Percentiles rank a stretch among this genome's conserved stretches.
phyloP scores from a whole-genome alignment of 2,797 vertebrate genomes.

The Sebastes miniatus region DNA sequence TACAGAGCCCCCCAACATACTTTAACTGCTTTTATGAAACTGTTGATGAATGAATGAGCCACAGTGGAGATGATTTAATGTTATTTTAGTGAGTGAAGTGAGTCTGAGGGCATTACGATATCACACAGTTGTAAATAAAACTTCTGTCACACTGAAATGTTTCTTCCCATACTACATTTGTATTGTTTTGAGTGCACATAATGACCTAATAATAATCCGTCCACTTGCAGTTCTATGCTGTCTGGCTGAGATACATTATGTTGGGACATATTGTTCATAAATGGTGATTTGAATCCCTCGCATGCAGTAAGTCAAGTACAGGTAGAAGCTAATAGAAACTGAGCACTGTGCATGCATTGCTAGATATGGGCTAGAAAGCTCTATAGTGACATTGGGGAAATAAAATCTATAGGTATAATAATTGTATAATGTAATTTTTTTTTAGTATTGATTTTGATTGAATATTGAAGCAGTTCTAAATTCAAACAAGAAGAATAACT shows the following conservation, averaged over 20 bases:
- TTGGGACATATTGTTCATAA: not conserved
- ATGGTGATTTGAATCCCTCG: not conserved
- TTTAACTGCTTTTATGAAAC: not conserved
- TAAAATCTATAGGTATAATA: too few relatives aligned
- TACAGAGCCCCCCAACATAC: not conserved
- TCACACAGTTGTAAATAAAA: conserved; percentile 9
- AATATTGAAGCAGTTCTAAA: too few relatives aligned
- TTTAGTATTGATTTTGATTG: too few relatives aligned
- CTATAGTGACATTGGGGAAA: too few relatives aligned
- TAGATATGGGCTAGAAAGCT: too few relatives aligned
- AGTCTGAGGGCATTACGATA: not conserved
- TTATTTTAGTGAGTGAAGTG: not conserved
- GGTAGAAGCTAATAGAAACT: not conserved
- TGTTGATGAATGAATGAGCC: not conserved
- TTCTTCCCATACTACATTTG: not conserved
- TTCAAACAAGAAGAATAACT: too few relatives aligned
- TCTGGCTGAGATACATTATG: not conserved
- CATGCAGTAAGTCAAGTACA: not conserved
- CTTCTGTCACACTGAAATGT: not conserved
- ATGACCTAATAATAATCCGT: not conserved
- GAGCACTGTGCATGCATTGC: too few relatives aligned
- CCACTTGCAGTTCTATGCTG: not conserved
- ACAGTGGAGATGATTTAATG: not conserved
- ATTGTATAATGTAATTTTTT: too few relatives aligned
- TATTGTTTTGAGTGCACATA: not conserved